Evolutionary conservation across 1,140 invertebrate genomes (phyloP).

Genomic region (Solen grandis): DNA sequence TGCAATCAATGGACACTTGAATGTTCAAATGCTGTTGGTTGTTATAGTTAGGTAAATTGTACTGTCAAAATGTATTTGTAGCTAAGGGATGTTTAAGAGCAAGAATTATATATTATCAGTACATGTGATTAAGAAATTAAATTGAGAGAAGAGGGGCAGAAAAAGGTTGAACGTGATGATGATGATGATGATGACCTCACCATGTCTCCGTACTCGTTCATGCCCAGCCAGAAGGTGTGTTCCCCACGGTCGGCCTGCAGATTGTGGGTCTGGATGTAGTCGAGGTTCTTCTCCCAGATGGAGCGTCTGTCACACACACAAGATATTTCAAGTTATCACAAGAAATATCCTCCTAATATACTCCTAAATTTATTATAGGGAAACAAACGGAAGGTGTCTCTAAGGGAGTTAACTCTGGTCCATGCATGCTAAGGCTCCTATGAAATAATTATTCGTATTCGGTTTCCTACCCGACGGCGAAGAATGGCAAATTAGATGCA

Average conservation of each 20-base stretch:
- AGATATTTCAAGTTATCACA: too few relatives aligned
- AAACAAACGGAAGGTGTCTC: neutral
- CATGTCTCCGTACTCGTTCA: constrained; percentile 79
- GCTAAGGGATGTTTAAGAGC: too few relatives aligned
- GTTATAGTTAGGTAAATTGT: too few relatives aligned
- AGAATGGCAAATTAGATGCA: too few relatives aligned
- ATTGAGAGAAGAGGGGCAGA: too few relatives aligned
- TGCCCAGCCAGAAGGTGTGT: constrained; percentile 75
- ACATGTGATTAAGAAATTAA: too few relatives aligned
- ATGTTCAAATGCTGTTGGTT: too few relatives aligned
- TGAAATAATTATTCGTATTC: neutral
- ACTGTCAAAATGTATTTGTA: too few relatives aligned
- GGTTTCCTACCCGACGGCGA: too few relatives aligned
- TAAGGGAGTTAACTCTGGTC: neutral
- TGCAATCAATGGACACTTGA: too few relatives aligned
- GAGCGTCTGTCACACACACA: constrained; percentile 53
- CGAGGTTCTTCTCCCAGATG: constrained; percentile 69
- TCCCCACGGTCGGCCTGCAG: constrained; percentile 83
- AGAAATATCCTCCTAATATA: neutral
- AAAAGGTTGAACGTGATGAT: too few relatives aligned
- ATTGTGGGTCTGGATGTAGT: constrained; percentile 91
- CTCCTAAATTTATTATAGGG: neutral
- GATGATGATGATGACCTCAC: constrained; percentile 59
- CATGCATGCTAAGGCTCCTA: neutral
- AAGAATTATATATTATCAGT: too few relatives aligned